A percentile compares a stretch with the other conserved stretches of the same genome.
Evolutionary conservation across 2,888 invertebrate species (phyloP).

Genomic region (Iphiclides podalirius): DNA sequence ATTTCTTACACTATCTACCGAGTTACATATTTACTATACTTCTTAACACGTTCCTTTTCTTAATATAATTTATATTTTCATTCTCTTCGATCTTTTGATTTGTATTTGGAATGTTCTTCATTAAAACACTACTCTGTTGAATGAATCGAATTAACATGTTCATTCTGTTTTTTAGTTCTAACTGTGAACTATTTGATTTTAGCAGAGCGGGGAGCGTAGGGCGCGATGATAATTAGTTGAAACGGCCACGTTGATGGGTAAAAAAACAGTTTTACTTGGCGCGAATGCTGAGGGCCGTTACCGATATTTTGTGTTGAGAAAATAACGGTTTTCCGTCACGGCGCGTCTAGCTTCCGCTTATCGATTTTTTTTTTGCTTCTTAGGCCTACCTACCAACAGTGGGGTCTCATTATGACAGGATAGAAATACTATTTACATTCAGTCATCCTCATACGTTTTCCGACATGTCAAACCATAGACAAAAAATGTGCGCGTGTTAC

Average conservation of each 20-base stretch:
- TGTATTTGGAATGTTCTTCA: constrained; percentile 19
- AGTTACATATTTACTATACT: constrained; percentile 32
- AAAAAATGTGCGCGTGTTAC: constrained; percentile 23
- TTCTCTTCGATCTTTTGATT: constrained; percentile 29
- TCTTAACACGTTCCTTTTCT: constrained; percentile 41
- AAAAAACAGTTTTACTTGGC: constrained; percentile 53
- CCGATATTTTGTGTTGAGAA: constrained; percentile 44
- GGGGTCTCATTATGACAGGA: constrained; percentile 56
- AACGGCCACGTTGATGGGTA: constrained; percentile 66
- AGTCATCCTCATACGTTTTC: constrained; percentile 25
- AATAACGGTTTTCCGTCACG: constrained; percentile 51
- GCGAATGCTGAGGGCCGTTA: constrained; percentile 50
- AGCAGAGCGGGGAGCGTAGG: constrained; percentile 77
- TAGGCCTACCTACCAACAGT: constrained; percentile 40
- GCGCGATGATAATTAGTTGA: constrained; percentile 60
- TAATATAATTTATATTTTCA: constrained; percentile 36
- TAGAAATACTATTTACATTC: constrained; percentile 46
- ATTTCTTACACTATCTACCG: constrained; percentile 33
- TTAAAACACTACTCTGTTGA: not conserved
- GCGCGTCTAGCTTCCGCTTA: constrained; percentile 62
- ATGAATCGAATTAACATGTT: not conserved
- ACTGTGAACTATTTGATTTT: constrained; percentile 72
- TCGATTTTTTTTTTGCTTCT: constrained; percentile 49
- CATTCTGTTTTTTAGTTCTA: constrained; percentile 38
- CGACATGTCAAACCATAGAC: constrained; percentile 16